Base-by-base conservation (phyloP, 1,140 invertebrate species). In the Nymphalis io region DNA sequence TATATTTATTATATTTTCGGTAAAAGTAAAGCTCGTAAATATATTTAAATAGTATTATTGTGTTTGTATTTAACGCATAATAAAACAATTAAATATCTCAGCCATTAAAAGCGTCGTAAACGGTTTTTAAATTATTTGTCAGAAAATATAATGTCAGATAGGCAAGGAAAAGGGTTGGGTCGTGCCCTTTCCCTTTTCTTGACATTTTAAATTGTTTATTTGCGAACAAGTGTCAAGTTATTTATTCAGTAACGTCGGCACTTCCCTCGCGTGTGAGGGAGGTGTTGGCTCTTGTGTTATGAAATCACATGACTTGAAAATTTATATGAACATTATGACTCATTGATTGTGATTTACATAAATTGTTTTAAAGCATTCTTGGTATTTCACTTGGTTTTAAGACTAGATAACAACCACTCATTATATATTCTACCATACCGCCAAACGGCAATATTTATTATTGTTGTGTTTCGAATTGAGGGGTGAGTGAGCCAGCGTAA, bases 141-240 rank as follows among this genome's bases (percentile, higher is more conserved):
- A 88, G 87, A 82, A 84, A 88, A 83, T 85, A 85, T 85, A 88
- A 90, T 89, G 88, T 84, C 82, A 82, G 81, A 58, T 59, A 69
- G 55, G 70, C 57, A 75, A 80, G 79, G 83, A 80, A 82, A 89
- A 88, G 89, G 89, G 87, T 87, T 85, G 78, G 79, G 59, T 23
- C 74, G 75, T 80, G 80, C 88, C 89, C 87, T 89, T 89, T 85
- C 79, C 80, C 87, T 85, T 84, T 89, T 85, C 88, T 89, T 90
- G 88, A 91, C 89, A 88, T 91, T 91, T 89, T 90, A 91, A 91
- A 91, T 91, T 91, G 88, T 91, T 90, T 91, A 90, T 91, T 90
- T 91, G 82, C 84, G 80, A 88, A 90, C 88, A 91, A 89, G 87
- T 87, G 88, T 91, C 87, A 84, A 86, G 85, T 89, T 89, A 88